A percentile compares a stretch with the other conserved stretches of the same genome.
Conservation (phyloP, 2,113 vertebrate species). For the Eonycteris spelaea region DNA sequence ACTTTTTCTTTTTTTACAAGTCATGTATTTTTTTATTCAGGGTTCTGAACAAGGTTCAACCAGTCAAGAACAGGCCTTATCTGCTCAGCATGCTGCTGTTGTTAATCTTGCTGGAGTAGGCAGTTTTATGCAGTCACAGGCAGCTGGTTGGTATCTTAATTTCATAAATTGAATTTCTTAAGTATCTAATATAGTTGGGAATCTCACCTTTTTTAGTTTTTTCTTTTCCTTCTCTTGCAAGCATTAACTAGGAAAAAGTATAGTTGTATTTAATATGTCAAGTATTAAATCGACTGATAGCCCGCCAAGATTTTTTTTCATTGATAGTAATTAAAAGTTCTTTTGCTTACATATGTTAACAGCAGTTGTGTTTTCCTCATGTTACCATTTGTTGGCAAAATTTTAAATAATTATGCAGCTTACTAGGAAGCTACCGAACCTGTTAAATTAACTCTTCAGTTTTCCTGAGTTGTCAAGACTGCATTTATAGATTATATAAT, state of each 20-base stretch:
- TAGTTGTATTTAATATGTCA: conserved; percentile 12
- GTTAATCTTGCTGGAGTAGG: conserved; percentile 94
- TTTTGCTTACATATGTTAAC: not conserved
- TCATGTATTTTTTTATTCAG: conserved; percentile 82
- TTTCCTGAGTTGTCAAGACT: not conserved
- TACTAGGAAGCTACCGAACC: not conserved
- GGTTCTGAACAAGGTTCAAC: conserved; percentile 86
- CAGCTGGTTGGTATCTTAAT: conserved; percentile 83
- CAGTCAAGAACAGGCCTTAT: conserved; percentile 90
- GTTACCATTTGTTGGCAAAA: not conserved
- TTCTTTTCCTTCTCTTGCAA: not conserved
- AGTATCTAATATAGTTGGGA: not conserved
- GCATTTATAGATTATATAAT: not conserved
- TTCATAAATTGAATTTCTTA: conserved; percentile 41
- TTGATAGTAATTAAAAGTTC: not conserved
- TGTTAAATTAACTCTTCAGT: not conserved
- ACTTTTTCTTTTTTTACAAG: not conserved
- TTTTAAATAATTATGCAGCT: not conserved
- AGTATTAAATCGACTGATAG: not conserved
- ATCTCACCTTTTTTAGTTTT: not conserved
- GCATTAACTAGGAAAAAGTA: not conserved
- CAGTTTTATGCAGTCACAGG: conserved; percentile 93
- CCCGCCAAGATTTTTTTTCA: not conserved
- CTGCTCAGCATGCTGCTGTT: conserved; percentile 94
- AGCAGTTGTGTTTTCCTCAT: not conserved